Conservation (phyloP, 2,797 vertebrate species). For the Manis pentadactyla region DNA sequence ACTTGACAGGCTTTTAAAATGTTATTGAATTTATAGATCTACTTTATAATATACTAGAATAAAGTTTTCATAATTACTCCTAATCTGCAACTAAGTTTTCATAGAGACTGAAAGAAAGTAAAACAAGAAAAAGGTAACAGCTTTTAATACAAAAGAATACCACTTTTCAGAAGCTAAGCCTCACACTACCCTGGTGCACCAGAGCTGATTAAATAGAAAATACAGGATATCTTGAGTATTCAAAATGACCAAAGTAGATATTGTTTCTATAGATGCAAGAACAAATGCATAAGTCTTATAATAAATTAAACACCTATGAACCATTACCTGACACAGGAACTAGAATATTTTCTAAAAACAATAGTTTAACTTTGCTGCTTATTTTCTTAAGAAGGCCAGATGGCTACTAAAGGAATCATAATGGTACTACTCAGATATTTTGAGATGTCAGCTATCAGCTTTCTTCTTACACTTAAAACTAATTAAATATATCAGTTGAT, state of each 20-base stretch:
- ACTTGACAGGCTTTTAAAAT: not conserved
- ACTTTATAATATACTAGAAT: not conserved
- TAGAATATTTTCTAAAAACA: slow-evolving; percentile 11
- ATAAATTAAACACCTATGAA: slow-evolving; percentile 2
- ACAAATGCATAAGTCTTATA: slow-evolving; percentile 5
- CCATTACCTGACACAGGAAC: not conserved
- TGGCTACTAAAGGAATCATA: slow-evolving; percentile 16
- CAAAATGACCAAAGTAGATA: slow-evolving; percentile 33
- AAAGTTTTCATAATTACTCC: not conserved
- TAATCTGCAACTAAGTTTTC: slow-evolving; percentile 5
- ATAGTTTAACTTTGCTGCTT: not conserved
- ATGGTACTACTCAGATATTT: not conserved
- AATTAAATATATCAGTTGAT: not conserved
- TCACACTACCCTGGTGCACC: not conserved
- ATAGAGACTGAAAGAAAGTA: not conserved
- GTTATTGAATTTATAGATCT: not conserved
- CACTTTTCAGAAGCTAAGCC: not conserved
- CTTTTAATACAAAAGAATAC: not conserved
- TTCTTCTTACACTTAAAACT: not conserved
- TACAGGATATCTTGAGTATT: not conserved
- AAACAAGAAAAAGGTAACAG: not conserved
- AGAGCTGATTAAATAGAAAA: slow-evolving; percentile 8
- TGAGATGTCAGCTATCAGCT: not conserved
- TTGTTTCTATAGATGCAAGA: not conserved
- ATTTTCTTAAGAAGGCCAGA: not conserved